A percentile compares a stretch with the other conserved stretches of the same genome.
These are phyloP conservation scores for Brachyrhaphis roseni DNA, from an alignment of 2,797 vertebrate species.

Conservation along the genomic window DNA sequence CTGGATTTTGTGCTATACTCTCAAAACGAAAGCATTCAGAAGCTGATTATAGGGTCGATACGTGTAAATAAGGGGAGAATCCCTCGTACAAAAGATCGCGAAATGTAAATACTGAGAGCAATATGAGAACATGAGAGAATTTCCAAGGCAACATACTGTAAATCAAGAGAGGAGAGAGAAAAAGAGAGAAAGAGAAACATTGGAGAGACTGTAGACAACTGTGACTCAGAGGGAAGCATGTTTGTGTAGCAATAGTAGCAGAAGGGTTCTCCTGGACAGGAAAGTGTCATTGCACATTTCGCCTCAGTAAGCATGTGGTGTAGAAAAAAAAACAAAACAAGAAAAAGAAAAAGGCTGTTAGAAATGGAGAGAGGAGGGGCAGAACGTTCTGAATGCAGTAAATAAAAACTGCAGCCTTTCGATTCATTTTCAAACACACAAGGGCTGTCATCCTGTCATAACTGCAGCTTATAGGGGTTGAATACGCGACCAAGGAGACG, in stretches of 20 bases:
- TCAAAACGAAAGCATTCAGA: background rate
- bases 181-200: background rate
- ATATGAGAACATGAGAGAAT: constrained; percentile 6
- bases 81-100: background rate
- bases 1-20: background rate
- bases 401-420: background rate
- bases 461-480: background rate
- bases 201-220: constrained; percentile 13
- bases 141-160: background rate
- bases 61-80: background rate
- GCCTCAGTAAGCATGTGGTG: constrained; percentile 52
- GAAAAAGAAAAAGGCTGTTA: constrained; percentile 10
- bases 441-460: background rate
- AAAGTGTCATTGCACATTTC: constrained; percentile 62
- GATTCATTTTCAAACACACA: background rate
- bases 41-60: background rate
- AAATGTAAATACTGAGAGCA: background rate
- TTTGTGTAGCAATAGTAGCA: constrained; percentile 6
- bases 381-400: background rate
- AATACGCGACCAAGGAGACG: constrained; percentile 8
- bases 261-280: constrained; percentile 53
- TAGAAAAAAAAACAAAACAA: constrained; percentile 34
- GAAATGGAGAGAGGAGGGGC: constrained; percentile 45
- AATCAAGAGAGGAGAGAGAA: constrained; percentile 18
- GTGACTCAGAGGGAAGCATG: constrained; percentile 38